phyloP scores from a whole-genome alignment of 2,797 vertebrate species.

The Ceryle rudis region DNA sequence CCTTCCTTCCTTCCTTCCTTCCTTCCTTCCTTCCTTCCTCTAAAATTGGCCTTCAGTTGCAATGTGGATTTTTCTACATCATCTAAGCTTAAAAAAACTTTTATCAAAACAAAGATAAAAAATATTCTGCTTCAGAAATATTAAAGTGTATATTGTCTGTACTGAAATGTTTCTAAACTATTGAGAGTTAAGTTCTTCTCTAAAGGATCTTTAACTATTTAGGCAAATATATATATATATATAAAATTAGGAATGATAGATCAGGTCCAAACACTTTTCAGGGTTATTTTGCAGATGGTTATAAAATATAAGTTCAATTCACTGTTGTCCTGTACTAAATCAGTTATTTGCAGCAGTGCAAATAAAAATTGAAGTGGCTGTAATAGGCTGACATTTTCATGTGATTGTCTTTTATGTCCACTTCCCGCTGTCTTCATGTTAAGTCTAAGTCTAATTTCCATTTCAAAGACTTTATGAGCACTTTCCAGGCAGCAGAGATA shows the following conservation, averaged over 20 bases:
- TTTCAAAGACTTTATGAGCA: conserved; percentile 20
- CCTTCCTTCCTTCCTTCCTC: not conserved
- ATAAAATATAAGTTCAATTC: not conserved
- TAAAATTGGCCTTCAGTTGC: not conserved
- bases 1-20: too few species aligned
- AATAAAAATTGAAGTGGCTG: not conserved
- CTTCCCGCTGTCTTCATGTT: not conserved
- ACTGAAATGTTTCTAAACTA: not conserved
- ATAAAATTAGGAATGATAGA: not conserved
- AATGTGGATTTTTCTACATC: accelerated
- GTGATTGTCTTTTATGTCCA: not conserved
- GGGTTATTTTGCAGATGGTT: not conserved
- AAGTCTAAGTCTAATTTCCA: not conserved
- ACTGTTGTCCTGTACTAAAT: not conserved
- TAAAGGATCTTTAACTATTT: not conserved
- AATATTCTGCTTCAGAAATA: not conserved
- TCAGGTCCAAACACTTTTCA: not conserved
- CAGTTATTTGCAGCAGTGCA: not conserved
- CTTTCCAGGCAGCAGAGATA: not conserved
- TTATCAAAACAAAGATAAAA: not conserved
- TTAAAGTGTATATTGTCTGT: not conserved
- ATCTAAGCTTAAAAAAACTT: not conserved
- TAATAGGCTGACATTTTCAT: conserved; percentile 6
- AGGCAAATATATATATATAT: not conserved
- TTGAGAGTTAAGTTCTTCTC: not conserved